Conservation (phyloP, 2,888 invertebrate species). For the Pasiphila rectangulata region DNA sequence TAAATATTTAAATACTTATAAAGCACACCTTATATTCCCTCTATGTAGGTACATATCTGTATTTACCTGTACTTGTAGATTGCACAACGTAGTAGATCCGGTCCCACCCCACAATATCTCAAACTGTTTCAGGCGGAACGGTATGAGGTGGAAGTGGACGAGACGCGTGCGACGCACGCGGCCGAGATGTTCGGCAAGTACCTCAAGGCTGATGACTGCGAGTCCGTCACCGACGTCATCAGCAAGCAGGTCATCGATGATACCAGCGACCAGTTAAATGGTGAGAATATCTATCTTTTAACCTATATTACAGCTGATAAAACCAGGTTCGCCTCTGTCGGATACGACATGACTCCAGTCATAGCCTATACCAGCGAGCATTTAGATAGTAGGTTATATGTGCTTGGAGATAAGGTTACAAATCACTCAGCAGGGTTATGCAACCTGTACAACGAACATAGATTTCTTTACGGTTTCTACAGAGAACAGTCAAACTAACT, state of each 20-base stretch:
- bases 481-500: too few species aligned
- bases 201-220: slow-evolving; percentile 71
- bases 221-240: slow-evolving; percentile 68
- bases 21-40: too few species aligned
- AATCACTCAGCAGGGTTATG: too few species aligned
- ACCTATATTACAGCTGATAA: not conserved
- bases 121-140: slow-evolving; percentile 82
- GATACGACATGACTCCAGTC: too few species aligned
- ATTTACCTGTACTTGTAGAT: not conserved
- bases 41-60: too few species aligned
- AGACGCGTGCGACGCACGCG: slow-evolving; percentile 90
- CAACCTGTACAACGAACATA: too few species aligned
- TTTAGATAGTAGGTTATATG: too few species aligned
- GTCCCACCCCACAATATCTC: slow-evolving; percentile 21
- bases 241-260: slow-evolving; percentile 57
- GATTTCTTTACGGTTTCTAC: too few species aligned
- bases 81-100: slow-evolving; percentile 3
- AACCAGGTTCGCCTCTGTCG: too few species aligned
- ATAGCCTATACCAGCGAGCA: too few species aligned
- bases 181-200: slow-evolving; percentile 80
- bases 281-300: slow-evolving; percentile 35
- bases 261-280: slow-evolving; percentile 69
- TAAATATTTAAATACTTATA: too few species aligned
- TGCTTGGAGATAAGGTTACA: too few species aligned
- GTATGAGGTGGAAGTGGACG: slow-evolving; percentile 96